phyloP scores from a whole-genome alignment of 2,888 invertebrate species.

The Subacronicta megacephala region DNA sequence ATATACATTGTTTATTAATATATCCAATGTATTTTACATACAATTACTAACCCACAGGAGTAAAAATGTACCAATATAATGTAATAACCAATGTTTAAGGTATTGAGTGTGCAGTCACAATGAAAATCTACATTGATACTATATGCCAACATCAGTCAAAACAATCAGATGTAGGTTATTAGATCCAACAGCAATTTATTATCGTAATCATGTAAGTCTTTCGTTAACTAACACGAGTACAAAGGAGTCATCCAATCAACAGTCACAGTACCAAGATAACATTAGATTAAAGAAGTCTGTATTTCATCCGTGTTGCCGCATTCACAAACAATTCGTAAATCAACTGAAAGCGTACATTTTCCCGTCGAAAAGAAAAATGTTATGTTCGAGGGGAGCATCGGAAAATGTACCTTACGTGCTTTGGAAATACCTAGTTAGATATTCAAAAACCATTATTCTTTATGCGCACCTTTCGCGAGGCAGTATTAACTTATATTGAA shows the following conservation, averaged over 20 bases:
- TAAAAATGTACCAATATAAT: too few species aligned
- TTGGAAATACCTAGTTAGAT: slow-evolving; percentile 58
- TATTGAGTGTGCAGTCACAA: too few species aligned
- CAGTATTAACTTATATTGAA: slow-evolving; percentile 63
- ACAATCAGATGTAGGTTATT: slow-evolving; percentile 38
- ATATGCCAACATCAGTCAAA: not conserved
- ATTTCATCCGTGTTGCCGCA: slow-evolving; percentile 49
- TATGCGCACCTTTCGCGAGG: slow-evolving; percentile 53
- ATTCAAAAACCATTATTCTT: slow-evolving; percentile 66
- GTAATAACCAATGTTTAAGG: too few species aligned
- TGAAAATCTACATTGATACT: not conserved
- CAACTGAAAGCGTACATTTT: slow-evolving; percentile 52
- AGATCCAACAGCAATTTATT: slow-evolving; percentile 38
- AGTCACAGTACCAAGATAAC: slow-evolving; percentile 37
- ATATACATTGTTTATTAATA: too few species aligned
- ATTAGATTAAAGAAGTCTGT: slow-evolving; percentile 26
- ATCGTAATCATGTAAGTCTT: slow-evolving; percentile 30
- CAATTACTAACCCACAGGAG: too few species aligned
- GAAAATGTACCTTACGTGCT: slow-evolving; percentile 55
- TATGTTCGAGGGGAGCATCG: slow-evolving; percentile 60
- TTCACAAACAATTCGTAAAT: slow-evolving; percentile 60
- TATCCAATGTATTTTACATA: too few species aligned
- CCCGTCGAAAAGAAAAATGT: slow-evolving; percentile 66
- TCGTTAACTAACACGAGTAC: slow-evolving; percentile 24
- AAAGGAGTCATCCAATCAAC: slow-evolving; percentile 49